Evolutionary conservation across 2,888 invertebrate species (phyloP), one percentile per base, ranked within the genome.

Genomic region (Patella pellucida): DNA sequence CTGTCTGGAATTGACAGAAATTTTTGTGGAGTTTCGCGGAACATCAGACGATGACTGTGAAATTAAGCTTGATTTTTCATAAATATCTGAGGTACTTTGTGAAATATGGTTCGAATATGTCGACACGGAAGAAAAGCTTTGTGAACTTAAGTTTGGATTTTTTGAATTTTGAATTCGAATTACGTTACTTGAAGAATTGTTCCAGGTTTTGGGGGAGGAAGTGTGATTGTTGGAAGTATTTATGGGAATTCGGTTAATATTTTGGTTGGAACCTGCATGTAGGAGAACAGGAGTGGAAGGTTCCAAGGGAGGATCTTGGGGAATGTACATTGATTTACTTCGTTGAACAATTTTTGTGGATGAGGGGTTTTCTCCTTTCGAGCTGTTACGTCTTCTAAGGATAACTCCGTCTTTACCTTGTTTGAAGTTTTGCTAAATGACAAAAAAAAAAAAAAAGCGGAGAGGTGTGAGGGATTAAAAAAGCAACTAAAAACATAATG

Each of bases 381-480:
- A 70, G 4, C 80, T 78, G 73, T 78, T 79, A 14, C 75, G 76
- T 69, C 78, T 68, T n/a, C 71, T 76, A 19, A 79, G 76, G 23
- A 76, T 74, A 11, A 75, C 75, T 15, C 54, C 74, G n/a, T 72
- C 56, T 41, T 69, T 76, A 69, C 70, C 78, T 52, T 79, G 75
- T 41, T 77, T 74, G 12, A 72, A 41, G 69, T 76, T 82, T 81
- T 82, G 79, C 79, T 81, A 77, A n/a, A 72, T 23, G 68, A 31
- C 52, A 50, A 73, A 73, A 75, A 71, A 68, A 73, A 75, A 71
- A 68, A 23, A 27, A 31, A 68, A 52, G 23, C 56, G 19, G 27
- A 68, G 52, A 68, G 31, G 51, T 68, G 19, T 52, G 52, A 73
- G 27, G 67, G 56, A 71, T 62, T 62, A 23, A 23, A 19, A 41